These are phyloP conservation scores for Lophius americanus DNA, from an alignment of 2,797 vertebrate species.

Conservation along the genomic window DNA sequence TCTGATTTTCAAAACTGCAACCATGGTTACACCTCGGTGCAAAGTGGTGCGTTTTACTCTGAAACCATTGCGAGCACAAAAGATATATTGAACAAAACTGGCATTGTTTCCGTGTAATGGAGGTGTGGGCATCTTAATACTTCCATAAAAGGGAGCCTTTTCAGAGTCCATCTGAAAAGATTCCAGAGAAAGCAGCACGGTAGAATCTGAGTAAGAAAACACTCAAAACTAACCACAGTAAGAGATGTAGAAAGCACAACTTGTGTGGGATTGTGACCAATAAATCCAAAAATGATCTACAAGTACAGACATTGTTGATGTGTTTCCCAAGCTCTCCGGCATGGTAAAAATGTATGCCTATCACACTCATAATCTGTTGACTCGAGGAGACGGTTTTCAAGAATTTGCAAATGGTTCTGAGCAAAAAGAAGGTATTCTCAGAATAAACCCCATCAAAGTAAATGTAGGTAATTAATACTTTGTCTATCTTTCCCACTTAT, in stretches of 20 bases:
- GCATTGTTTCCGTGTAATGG: neutral
- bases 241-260: slow-evolving; percentile 8
- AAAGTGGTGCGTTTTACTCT: neutral
- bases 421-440: neutral
- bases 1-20: slow-evolving; percentile 30
- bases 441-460: too few species aligned
- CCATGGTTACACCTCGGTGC: slow-evolving; percentile 6
- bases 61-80: slow-evolving; percentile 1
- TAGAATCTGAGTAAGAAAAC: slow-evolving; percentile 14
- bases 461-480: slow-evolving; percentile 17
- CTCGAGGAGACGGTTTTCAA: slow-evolving; percentile 1
- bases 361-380: neutral
- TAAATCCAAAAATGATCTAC: slow-evolving; percentile 7
- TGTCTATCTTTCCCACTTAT: slow-evolving; percentile 41
- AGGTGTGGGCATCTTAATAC: too few species aligned
- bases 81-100: slow-evolving; percentile 2
- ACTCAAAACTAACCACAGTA: slow-evolving; percentile 20
- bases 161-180: slow-evolving; percentile 20
- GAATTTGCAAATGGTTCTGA: neutral
- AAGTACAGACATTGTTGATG: neutral
- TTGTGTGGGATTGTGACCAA: neutral
- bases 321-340: slow-evolving; percentile 13
- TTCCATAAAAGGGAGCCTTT: neutral
- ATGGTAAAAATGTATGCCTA: slow-evolving; percentile 19
- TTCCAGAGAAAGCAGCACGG: slow-evolving; percentile 9